A percentile compares a stretch with the other conserved stretches of the same genome.
Evolutionary conservation across 2,888 invertebrate genomes (phyloP).

Genomic region (Lithophane socia): DNA sequence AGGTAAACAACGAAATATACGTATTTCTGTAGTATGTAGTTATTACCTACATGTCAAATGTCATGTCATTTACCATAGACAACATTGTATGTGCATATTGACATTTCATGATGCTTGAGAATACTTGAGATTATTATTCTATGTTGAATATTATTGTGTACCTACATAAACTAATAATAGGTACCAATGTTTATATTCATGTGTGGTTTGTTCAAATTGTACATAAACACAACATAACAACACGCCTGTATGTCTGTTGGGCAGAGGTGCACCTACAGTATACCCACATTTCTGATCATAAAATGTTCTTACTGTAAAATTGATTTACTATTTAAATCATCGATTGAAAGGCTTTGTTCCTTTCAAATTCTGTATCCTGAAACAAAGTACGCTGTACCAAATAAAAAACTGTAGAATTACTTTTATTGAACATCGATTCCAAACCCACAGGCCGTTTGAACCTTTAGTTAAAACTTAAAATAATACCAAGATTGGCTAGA

Average conservation of each 20-base stretch:
- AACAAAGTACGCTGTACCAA: not conserved
- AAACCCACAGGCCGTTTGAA: not conserved
- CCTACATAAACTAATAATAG: not conserved
- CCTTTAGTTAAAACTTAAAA: not conserved
- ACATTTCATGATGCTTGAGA: constrained; percentile 49
- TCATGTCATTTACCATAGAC: constrained; percentile 57
- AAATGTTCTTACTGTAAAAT: not conserved
- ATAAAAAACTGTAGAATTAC: not conserved
- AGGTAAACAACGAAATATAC: constrained; percentile 44
- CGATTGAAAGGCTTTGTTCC: not conserved
- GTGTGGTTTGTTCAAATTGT: not conserved
- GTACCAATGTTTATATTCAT: not conserved
- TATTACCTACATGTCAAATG: constrained; percentile 57
- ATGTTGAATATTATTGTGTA: constrained; percentile 3
- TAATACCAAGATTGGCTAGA: constrained; percentile 5
- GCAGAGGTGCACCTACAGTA: too few relatives aligned
- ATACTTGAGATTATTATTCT: constrained; percentile 44
- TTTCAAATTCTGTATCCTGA: not conserved
- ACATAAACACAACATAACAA: too few relatives aligned
- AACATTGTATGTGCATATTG: constrained; percentile 43
- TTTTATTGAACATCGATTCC: not conserved
- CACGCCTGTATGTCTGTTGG: too few relatives aligned
- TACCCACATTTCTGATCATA: too few relatives aligned
- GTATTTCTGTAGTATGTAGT: constrained; percentile 17
- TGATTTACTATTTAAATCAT: not conserved